phyloP scores from a whole-genome alignment of 1,140 invertebrate genomes.

The Cyclina sinensis region DNA sequence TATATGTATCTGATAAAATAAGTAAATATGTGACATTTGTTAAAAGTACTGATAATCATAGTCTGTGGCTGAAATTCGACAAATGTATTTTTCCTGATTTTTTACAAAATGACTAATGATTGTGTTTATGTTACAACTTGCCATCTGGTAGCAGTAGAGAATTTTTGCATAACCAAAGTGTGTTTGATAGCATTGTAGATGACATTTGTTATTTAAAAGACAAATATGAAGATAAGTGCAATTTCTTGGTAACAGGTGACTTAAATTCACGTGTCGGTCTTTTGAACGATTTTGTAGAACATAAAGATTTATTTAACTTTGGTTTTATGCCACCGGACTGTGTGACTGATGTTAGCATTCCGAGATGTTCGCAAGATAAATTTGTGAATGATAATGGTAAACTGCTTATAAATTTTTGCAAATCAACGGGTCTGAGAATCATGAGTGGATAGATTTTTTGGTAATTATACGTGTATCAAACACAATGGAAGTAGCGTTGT shows the following conservation, averaged over 20 bases:
- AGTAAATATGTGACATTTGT: neutral
- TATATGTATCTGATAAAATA: neutral
- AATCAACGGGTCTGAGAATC: slow-evolving; percentile 3
- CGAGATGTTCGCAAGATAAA: neutral
- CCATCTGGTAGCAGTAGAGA: slow-evolving; percentile 19
- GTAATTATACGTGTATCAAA: slow-evolving; percentile 27
- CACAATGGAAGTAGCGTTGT: neutral
- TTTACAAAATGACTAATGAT: neutral
- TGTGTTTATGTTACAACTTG: too few species aligned
- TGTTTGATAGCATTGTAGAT: slow-evolving; percentile 15
- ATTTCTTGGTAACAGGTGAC: slow-evolving; percentile 7
- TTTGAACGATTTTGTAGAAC: too few species aligned
- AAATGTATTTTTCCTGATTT: neutral
- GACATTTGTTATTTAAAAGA: neutral
- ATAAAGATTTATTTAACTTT: too few species aligned
- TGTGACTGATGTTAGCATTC: neutral
- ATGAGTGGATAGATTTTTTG: slow-evolving; percentile 5
- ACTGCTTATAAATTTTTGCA: slow-evolving; percentile 31
- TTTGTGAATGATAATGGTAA: slow-evolving; percentile 2
- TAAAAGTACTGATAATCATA: neutral
- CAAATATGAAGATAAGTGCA: too few species aligned
- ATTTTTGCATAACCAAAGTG: neutral
- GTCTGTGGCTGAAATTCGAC: slow-evolving; percentile 3
- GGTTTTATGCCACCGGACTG: too few species aligned
- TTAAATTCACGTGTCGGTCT: neutral